phyloP scores from a whole-genome alignment of 2,113 vertebrate species.

The Lepus europaeus region DNA sequence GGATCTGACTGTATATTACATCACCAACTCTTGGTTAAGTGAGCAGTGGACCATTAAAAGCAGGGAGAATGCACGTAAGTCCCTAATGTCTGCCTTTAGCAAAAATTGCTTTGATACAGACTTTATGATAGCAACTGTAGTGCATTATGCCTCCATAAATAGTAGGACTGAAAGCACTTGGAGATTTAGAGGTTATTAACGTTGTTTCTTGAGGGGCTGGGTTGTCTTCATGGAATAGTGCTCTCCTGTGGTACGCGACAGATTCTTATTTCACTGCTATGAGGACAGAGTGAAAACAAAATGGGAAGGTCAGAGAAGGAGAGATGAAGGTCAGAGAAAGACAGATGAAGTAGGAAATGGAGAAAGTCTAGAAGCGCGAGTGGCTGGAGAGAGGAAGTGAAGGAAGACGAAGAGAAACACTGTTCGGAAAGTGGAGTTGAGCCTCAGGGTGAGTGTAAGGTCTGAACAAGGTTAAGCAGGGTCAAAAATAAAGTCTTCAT shows the following conservation, averaged over 20 bases:
- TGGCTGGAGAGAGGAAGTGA: neutral
- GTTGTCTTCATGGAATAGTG: neutral
- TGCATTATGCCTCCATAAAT: neutral
- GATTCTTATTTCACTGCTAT: neutral
- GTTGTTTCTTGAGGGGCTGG: constrained; percentile 4
- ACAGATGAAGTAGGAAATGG: neutral
- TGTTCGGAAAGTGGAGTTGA: neutral
- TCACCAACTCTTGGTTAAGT: neutral
- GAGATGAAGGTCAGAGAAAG: neutral
- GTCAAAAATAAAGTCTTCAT: neutral
- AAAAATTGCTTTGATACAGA: constrained; percentile 32
- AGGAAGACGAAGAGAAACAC: neutral
- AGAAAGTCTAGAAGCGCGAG: neutral
- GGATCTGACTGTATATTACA: neutral
- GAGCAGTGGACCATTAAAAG: constrained; percentile 62
- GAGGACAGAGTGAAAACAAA: neutral
- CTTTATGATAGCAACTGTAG: neutral
- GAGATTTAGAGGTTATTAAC: constrained; percentile 40
- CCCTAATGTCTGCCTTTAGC: constrained; percentile 26
- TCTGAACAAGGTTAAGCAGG: neutral
- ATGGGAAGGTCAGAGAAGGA: neutral
- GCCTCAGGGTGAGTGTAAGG: neutral
- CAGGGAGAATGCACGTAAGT: neutral
- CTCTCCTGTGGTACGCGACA: neutral
- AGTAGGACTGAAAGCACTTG: neutral